Evolutionary conservation across 2,888 invertebrate species (phyloP).

Genomic region (Tachina grossa): DNA sequence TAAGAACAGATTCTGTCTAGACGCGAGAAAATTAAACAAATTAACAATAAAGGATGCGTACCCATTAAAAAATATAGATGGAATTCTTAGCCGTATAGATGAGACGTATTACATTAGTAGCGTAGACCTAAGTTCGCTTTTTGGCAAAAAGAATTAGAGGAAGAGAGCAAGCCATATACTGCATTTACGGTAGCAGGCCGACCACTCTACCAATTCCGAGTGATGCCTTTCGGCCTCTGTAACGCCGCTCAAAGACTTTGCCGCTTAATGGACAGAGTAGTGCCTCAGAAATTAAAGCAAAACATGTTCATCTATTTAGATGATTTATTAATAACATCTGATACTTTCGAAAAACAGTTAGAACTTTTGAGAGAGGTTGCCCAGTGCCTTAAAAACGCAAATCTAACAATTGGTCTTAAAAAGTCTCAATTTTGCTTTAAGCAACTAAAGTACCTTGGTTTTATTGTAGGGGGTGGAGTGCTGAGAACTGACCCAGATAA

Average conservation of each 20-base stretch:
- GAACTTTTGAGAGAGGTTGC: constrained; percentile 38
- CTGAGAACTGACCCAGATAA: constrained; percentile 59
- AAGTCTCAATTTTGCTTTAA: constrained; percentile 65
- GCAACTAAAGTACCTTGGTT: constrained; percentile 63
- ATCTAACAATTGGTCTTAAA: constrained; percentile 53
- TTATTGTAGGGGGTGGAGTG: constrained; percentile 47
- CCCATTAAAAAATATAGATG: no score
- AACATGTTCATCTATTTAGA: constrained; percentile 62
- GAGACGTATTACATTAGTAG: no score
- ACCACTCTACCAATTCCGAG: constrained; percentile 47
- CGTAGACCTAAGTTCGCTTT: no score
- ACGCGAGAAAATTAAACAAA: no score
- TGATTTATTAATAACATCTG: constrained; percentile 43
- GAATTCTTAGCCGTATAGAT: no score
- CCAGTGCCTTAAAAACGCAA: constrained; percentile 41
- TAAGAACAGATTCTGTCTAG: no score
- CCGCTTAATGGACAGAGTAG: constrained; percentile 65
- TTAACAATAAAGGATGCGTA: no score
- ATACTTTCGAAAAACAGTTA: constrained; percentile 35
- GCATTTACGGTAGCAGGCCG: constrained; percentile 58
- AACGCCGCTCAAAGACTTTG: constrained; percentile 68
- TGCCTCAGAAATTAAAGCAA: constrained; percentile 30
- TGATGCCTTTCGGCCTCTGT: constrained; percentile 65
- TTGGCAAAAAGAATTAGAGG: constrained; percentile 46
- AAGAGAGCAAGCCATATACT: constrained; percentile 35